A percentile compares a stretch with the other conserved stretches of the same genome.
Conservation (phyloP, 2,888 invertebrate species). For the Oxytorus armatus region DNA sequence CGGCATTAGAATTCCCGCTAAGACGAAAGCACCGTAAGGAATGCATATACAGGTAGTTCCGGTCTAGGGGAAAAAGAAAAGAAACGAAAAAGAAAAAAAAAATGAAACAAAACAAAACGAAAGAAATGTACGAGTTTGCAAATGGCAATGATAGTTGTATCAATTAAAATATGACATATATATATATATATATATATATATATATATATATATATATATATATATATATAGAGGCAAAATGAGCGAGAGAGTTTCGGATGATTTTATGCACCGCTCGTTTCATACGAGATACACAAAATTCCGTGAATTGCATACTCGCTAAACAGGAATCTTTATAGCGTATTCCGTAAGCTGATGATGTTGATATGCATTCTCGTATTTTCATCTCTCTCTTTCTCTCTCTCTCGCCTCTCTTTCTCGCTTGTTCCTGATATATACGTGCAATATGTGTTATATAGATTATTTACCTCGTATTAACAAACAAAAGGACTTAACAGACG, state of each 20-base stretch:
- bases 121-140: conserved; percentile 38
- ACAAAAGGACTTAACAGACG: background rate
- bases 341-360: conserved; percentile 41
- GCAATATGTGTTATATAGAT: background rate
- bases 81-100: background rate
- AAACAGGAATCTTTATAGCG: conserved; percentile 47
- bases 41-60: conserved; percentile 59
- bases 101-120: conserved; percentile 37
- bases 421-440: background rate
- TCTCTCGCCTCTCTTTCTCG: background rate
- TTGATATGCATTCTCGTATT: conserved; percentile 13
- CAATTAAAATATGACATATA: conserved; percentile 50
- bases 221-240: background rate
- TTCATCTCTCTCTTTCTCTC: background rate
- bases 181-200: background rate
- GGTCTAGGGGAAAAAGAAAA: background rate
- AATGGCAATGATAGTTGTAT: conserved; percentile 53
- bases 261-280: conserved; percentile 24
- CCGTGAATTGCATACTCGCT: conserved; percentile 55
- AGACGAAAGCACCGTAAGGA: conserved; percentile 65
- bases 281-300: conserved; percentile 48
- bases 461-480: background rate
- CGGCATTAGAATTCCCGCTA: conserved; percentile 48
- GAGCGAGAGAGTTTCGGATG: conserved; percentile 31
- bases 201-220: background rate